Evolutionary conservation across 92 coral and sea anemone genomes (phyloP).

Genomic region (Epizoanthus stellaris): DNA sequence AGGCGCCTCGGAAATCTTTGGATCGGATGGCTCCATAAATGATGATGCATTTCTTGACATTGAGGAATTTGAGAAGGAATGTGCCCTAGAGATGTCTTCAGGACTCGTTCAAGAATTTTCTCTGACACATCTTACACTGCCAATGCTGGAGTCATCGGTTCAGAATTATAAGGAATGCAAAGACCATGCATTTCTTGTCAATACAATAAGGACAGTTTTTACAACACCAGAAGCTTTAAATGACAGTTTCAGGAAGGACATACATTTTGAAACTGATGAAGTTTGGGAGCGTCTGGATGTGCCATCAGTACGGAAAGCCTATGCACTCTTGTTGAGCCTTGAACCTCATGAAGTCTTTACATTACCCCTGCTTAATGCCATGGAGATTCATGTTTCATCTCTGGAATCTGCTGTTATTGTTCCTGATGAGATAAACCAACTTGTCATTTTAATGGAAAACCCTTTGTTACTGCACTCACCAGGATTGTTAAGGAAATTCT

Average conservation of each 20-base stretch:
- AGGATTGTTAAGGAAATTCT: conserved; percentile 77
- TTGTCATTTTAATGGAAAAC: conserved; percentile 83
- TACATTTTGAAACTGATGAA: conserved; percentile 24
- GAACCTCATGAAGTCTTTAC: conserved; percentile 82
- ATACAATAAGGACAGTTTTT: conserved; percentile 95
- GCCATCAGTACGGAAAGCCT: conserved; percentile 81
- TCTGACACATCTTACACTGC: conserved; percentile 84
- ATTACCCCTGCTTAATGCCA: conserved; percentile 76
- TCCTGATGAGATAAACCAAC: conserved; percentile 79
- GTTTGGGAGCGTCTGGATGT: conserved; percentile 62
- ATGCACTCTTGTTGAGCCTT: conserved; percentile 68
- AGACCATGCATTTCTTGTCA: conserved; percentile 88
- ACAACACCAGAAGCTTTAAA: conserved; percentile 94
- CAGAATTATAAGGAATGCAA: conserved; percentile 79
- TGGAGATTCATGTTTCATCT: conserved; percentile 89
- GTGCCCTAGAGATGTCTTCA: conserved; percentile 96
- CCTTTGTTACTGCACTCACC: conserved; percentile 81
- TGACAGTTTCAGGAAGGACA: conserved; percentile 78
- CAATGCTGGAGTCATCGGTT: conserved; percentile 85
- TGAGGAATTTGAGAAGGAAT: conserved; percentile 94
- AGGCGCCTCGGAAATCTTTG: conserved; percentile 62
- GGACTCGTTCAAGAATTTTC: conserved; percentile 89
- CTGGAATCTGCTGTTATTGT: conserved; percentile 65
- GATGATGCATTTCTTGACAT: conserved; percentile 59
- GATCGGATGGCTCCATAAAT: conserved; percentile 76